Conservation (phyloP, 1,140 invertebrate genomes). For the Tetragnatha versicolor region DNA sequence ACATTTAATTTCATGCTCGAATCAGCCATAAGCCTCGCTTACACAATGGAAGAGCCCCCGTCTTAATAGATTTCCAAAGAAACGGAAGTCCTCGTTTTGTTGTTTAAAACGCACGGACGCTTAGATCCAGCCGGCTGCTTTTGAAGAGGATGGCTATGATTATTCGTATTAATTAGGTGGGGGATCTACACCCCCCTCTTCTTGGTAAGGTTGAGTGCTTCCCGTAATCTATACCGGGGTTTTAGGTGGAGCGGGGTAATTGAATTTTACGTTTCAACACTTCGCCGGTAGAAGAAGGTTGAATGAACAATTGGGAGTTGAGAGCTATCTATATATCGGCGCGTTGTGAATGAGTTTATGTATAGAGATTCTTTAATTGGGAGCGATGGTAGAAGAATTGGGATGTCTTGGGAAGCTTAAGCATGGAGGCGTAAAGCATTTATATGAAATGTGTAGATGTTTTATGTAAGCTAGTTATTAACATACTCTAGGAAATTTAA, state of each 20-base stretch:
- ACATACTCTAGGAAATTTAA: no score
- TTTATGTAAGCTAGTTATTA: no score
- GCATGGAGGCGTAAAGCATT: no score
- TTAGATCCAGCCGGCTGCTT: no score
- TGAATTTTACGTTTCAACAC: conserved; percentile 19
- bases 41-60: not conserved
- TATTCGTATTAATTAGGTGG: conserved; percentile 20
- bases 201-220: conserved; percentile 4
- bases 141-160: not conserved
- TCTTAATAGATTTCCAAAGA: conserved; percentile 29
- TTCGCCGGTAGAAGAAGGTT: no score
- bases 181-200: not conserved
- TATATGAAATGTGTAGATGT: no score
- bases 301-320: no score
- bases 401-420: no score
- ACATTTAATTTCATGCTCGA: conserved; percentile 47
- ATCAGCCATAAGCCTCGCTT: conserved; percentile 2
- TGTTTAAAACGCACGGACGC: conserved; percentile 4
- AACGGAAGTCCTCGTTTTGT: not conserved
- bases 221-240: not conserved
- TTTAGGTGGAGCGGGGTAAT: not conserved
- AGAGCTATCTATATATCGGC: no score
- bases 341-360: no score
- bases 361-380: no score
- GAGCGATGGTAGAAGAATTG: no score